Conservation (phyloP, 2,113 vertebrate genomes). For the Dolichotis patagonum region DNA sequence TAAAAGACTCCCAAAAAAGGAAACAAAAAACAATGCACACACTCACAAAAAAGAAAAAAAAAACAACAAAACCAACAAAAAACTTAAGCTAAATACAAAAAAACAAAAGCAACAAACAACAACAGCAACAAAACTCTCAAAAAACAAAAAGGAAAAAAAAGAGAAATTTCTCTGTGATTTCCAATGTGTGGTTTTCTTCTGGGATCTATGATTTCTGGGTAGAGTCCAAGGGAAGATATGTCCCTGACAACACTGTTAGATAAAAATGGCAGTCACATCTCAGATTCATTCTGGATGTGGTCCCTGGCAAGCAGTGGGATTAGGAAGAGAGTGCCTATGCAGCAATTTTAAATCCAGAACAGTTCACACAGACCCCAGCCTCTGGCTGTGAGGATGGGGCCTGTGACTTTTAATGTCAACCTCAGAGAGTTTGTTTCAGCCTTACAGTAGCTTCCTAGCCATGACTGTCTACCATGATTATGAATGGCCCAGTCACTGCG, state of each 20-base stretch:
- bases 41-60: background rate
- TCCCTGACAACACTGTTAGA: background rate
- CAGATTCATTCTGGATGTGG: too few relatives aligned
- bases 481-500: background rate
- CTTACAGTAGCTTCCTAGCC: background rate
- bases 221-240: background rate
- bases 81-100: background rate
- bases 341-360: background rate
- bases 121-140: too few relatives aligned
- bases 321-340: too few relatives aligned
- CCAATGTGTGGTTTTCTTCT: background rate
- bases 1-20: background rate
- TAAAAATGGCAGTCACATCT: too few relatives aligned
- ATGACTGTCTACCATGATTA: background rate
- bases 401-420: background rate
- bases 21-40: background rate
- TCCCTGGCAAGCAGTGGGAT: too few relatives aligned
- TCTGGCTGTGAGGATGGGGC: background rate
- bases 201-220: background rate
- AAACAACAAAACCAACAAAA: background rate
- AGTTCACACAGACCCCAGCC: background rate
- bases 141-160: too few relatives aligned
- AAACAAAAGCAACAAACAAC: background rate
- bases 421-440: background rate
- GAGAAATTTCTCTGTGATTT: background rate